Percentiles rank a stretch among this genome's conserved stretches.
phyloP scores from a whole-genome alignment of 2,797 vertebrate genomes.

The Arnoldichthys spilopterus region DNA sequence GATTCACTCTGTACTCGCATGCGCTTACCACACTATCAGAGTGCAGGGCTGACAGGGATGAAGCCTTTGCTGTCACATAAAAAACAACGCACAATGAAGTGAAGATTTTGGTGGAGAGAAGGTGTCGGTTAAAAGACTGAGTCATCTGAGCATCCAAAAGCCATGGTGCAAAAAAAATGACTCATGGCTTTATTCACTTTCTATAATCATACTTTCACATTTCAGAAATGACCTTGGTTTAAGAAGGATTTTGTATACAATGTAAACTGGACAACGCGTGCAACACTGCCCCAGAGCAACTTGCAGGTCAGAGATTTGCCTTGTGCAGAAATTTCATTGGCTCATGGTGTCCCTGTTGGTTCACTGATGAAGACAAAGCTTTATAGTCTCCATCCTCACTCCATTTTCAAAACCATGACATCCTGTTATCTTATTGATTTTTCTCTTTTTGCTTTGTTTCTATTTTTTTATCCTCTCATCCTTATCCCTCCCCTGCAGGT shows the following conservation, averaged over 20 bases:
- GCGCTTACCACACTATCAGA: background rate
- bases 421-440: slow-evolving; percentile 31
- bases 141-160: slow-evolving; percentile 43
- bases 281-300: background rate
- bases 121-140: slow-evolving; percentile 38
- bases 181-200: slow-evolving; percentile 41
- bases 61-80: slow-evolving; percentile 37
- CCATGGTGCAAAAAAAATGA: slow-evolving; percentile 36
- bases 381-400: slow-evolving; percentile 8
- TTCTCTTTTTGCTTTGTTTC: slow-evolving; percentile 23
- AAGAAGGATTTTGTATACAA: background rate
- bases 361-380: slow-evolving; percentile 30
- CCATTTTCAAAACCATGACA: slow-evolving; percentile 21
- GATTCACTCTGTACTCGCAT: slow-evolving; percentile 38
- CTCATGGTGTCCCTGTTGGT: background rate
- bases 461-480: slow-evolving; percentile 25
- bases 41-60: slow-evolving; percentile 38
- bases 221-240: background rate
- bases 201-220: background rate
- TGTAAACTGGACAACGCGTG: background rate
- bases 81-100: slow-evolving; percentile 39
- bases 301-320: background rate
- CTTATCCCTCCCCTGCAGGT: slow-evolving; percentile 19
- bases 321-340: slow-evolving; percentile 3
- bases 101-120: slow-evolving; percentile 32